Base-by-base conservation (phyloP, 2,797 vertebrate species). In the Myotis findleyi region DNA sequence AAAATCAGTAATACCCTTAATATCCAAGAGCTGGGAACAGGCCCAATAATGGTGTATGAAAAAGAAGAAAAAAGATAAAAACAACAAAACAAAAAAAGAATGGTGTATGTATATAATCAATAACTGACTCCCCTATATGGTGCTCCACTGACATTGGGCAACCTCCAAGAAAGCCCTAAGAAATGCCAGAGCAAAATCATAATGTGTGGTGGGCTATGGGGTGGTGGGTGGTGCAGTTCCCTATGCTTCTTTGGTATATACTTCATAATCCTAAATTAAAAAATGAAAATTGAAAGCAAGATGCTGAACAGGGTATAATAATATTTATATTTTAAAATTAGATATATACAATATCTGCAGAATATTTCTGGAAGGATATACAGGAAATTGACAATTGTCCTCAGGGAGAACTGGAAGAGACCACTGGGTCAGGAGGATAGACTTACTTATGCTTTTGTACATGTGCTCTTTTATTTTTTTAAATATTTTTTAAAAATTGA, bases 241-340 rank as follows among this genome's bases (percentile, higher is more conserved):
- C 87, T 69, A 3, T 83, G 76, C 66, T 90, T 8, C 27, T 79
- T 55, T 53, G 25, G 41, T 94, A n/a, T 94, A n/a, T 66, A 89
- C 75, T 95, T 83, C 66, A 76, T 82, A 93, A 92, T 30, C 55
- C 14, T 49, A 93, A 57, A 93, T 69, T 95, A 71, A 82, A 72
- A 81, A 87, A 72, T 75, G 57, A 82, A 89, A 91, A 76, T 53
- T 21, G 33, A 94, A 89, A 81, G 77, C 76, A 96, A 84, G 44
- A 84, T 88, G 79, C 76, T 75, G 27, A 82, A 71, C 27, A 89
- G 27, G 14, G n/a, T 77, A 5, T 92, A 71, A 91, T 53, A 87
- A 27, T 93, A 75, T 71, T 23, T 82, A 87, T 71, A 33, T 62
- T 95, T 77, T 71, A 36, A n/a, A 80, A 72, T 18, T 66, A 38